These are phyloP conservation scores for Stomorhina lunata DNA, from an alignment of 2,888 invertebrate genomes.

Conservation along the genomic window DNA sequence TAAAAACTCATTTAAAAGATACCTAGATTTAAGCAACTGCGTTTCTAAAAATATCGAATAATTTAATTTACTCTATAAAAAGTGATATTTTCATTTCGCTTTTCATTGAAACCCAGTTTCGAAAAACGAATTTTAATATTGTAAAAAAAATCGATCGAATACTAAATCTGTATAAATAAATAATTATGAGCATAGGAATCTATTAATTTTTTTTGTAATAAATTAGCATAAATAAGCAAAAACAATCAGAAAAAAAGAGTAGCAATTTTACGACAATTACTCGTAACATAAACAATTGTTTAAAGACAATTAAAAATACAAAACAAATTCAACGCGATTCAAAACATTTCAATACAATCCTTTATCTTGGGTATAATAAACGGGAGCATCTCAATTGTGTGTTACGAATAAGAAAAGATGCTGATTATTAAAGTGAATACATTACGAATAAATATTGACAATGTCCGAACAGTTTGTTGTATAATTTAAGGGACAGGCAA, in stretches of 20 bases:
- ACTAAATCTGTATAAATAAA: constrained; percentile 24
- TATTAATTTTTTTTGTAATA: constrained; percentile 30
- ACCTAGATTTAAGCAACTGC: not conserved
- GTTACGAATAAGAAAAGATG: constrained; percentile 19
- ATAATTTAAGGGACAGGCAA: not conserved
- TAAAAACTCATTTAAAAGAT: not conserved
- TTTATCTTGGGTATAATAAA: constrained; percentile 35
- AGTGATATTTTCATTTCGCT: not conserved
- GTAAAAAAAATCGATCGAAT: not conserved
- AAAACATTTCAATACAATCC: constrained; percentile 37
- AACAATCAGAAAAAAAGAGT: constrained; percentile 1
- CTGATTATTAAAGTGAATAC: constrained; percentile 1
- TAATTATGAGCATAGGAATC: constrained; percentile 41
- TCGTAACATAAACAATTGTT: constrained; percentile 31
- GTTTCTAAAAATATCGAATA: too few relatives aligned
- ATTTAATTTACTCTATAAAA: not conserved
- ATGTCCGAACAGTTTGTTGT: constrained; percentile 1
- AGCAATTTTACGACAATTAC: not conserved
- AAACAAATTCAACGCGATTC: constrained; percentile 41
- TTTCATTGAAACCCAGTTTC: not conserved
- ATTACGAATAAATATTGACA: not conserved
- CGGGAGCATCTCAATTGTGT: constrained; percentile 50
- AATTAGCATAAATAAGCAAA: constrained; percentile 33
- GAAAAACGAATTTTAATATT: not conserved
- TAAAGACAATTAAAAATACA: constrained; percentile 45